Conservation (phyloP, 2,888 invertebrate species). For the Heliothis peltigera region DNA sequence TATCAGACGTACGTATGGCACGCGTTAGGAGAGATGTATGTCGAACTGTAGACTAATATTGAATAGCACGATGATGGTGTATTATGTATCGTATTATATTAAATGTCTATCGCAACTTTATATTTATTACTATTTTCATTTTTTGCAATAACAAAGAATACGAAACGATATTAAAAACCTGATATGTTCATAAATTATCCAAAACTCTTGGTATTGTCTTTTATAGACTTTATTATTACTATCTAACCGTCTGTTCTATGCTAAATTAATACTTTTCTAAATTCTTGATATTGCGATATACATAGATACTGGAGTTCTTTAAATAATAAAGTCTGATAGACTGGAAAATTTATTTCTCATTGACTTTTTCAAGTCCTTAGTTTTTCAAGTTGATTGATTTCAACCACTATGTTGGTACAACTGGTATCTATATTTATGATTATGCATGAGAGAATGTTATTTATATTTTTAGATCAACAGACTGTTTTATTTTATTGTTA, state of each 20-base stretch:
- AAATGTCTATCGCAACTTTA: neutral
- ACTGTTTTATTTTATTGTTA: too few relatives aligned
- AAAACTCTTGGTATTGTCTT: neutral
- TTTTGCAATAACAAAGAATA: neutral
- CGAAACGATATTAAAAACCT: neutral
- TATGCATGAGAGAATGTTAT: too few relatives aligned
- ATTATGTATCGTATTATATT: too few relatives aligned
- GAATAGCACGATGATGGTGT: too few relatives aligned
- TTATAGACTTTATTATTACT: constrained; percentile 15
- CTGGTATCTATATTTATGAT: neutral
- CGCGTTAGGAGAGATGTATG: too few relatives aligned
- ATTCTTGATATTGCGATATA: constrained; percentile 28
- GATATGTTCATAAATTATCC: neutral
- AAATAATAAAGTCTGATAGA: constrained; percentile 8
- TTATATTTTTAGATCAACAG: too few relatives aligned
- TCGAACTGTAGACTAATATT: too few relatives aligned
- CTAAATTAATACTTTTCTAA: constrained; percentile 20
- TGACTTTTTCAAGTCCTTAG: constrained; percentile 7
- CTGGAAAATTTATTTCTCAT: constrained; percentile 37
- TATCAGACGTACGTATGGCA: too few relatives aligned
- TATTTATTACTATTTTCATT: neutral
- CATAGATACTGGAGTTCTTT: constrained; percentile 15
- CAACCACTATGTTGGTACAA: neutral
- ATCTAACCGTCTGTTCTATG: constrained; percentile 29
- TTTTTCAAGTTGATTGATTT: constrained; percentile 25